Evolutionary conservation across 23 tunicate genomes (phyloP).

Genomic region (Halocynthia roretzi): DNA sequence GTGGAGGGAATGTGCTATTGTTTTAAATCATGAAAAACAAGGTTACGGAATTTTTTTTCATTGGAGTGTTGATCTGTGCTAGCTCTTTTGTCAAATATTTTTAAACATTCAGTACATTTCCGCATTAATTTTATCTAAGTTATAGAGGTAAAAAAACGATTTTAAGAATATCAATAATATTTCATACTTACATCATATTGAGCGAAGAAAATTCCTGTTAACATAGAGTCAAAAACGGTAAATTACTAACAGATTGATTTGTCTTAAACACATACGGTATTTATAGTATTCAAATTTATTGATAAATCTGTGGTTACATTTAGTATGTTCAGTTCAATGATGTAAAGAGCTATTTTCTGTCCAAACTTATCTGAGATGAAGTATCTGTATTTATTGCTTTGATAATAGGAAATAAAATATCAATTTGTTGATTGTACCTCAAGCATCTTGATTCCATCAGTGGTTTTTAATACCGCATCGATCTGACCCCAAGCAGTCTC

Average conservation of each 20-base stretch:
- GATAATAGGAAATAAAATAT: background rate
- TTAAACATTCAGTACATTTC: background rate
- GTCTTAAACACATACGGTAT: no score
- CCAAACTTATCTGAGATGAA: background rate
- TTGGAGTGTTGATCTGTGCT: no score
- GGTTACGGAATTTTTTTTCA: no score
- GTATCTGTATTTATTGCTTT: background rate
- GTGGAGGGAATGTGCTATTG: no score
- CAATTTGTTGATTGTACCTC: conserved; percentile 30
- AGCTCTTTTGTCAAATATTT: no score
- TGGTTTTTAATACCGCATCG: conserved; percentile 76
- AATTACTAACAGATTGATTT: background rate
- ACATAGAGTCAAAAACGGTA: background rate
- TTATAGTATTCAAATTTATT: no score
- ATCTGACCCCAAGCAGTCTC: conserved; percentile 90
- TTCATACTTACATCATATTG: conserved; percentile 14
- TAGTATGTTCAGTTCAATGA: no score
- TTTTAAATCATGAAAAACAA: no score
- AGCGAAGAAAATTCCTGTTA: conserved; percentile 26
- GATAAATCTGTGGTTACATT: no score
- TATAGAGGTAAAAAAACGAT: background rate
- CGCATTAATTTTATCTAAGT: background rate
- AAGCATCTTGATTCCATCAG: conserved; percentile 70
- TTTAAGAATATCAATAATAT: background rate
- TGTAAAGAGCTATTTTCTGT: background rate